Conservation (phyloP, 2,797 vertebrate species). For the Sebastes vulpes region DNA sequence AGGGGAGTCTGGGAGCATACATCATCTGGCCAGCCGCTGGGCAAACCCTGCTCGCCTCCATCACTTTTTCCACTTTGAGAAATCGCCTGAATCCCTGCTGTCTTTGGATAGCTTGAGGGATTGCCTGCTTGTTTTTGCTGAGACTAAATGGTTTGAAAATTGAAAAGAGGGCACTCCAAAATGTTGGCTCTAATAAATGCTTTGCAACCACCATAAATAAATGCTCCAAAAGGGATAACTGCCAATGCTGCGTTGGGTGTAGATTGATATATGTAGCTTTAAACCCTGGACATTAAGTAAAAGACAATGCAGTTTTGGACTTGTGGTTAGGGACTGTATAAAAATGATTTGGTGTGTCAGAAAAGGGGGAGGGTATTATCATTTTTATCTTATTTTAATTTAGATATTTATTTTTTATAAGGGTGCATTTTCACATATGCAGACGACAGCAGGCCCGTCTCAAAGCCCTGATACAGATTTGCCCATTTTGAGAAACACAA, state of each 20-base stretch:
- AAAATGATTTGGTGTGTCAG: not conserved
- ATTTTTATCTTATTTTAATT: not conserved
- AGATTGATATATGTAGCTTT: not conserved
- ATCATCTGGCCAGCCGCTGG: constrained; percentile 62
- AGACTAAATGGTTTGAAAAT: constrained; percentile 39
- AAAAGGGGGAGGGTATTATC: not conserved
- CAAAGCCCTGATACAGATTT: not conserved
- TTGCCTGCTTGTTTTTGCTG: constrained; percentile 52
- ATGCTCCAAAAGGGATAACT: constrained; percentile 2
- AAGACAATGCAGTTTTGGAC: not conserved
- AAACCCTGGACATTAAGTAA: constrained; percentile 1
- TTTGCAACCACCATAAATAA: constrained; percentile 32
- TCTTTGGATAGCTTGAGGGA: constrained; percentile 50
- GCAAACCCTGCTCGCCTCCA: constrained; percentile 50
- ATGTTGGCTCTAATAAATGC: constrained; percentile 37
- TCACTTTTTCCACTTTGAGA: constrained; percentile 69
- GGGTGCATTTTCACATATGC: not conserved
- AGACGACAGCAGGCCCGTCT: not conserved
- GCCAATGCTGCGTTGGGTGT: not conserved
- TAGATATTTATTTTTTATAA: not conserved
- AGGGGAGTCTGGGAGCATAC: constrained; percentile 54
- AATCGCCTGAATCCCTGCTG: constrained; percentile 52
- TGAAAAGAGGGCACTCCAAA: constrained; percentile 32
- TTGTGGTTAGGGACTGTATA: not conserved
- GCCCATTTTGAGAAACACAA: not conserved